A percentile compares a stretch with the other conserved stretches of the same genome.
Conservation (phyloP, 2,797 vertebrate species). For the Gadopsis marmoratus region DNA sequence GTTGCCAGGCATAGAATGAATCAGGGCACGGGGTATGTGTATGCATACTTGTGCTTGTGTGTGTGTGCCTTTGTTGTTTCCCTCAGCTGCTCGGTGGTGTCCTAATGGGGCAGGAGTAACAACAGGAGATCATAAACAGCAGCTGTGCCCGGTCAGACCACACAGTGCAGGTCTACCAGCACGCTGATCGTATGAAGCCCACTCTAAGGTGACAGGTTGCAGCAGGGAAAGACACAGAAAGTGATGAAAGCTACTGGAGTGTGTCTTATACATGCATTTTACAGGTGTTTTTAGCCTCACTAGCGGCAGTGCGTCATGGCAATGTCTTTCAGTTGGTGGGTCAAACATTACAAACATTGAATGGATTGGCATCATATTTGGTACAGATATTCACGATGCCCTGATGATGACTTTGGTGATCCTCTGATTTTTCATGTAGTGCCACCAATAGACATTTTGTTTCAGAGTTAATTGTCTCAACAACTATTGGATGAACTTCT, state of each 20-base stretch:
- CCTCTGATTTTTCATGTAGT: neutral
- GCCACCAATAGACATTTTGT: neutral
- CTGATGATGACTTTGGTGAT: neutral
- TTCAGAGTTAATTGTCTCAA: neutral
- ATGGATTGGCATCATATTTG: neutral
- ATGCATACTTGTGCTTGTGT: slow-evolving; percentile 22
- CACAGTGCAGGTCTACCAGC: slow-evolving; percentile 51
- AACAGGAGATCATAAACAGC: slow-evolving; percentile 78
- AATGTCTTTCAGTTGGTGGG: too few relatives aligned
- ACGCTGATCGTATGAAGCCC: slow-evolving; percentile 33
- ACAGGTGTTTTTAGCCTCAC: neutral
- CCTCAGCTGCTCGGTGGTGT: slow-evolving; percentile 67
- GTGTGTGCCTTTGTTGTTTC: slow-evolving; percentile 59
- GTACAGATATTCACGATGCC: neutral
- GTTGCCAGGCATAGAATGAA: slow-evolving; percentile 29
- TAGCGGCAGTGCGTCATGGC: neutral
- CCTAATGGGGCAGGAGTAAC: slow-evolving; percentile 70
- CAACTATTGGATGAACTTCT: neutral
- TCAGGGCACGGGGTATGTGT: slow-evolving; percentile 1
- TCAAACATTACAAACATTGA: neutral
- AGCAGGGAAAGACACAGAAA: slow-evolving; percentile 35
- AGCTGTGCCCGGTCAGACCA: slow-evolving; percentile 74
- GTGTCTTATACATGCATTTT: slow-evolving; percentile 20
- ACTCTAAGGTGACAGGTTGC: slow-evolving; percentile 43
- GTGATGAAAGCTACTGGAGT: slow-evolving; percentile 50